Conservation (phyloP, 2,888 invertebrate genomes). For the Drosophila affinis region DNA sequence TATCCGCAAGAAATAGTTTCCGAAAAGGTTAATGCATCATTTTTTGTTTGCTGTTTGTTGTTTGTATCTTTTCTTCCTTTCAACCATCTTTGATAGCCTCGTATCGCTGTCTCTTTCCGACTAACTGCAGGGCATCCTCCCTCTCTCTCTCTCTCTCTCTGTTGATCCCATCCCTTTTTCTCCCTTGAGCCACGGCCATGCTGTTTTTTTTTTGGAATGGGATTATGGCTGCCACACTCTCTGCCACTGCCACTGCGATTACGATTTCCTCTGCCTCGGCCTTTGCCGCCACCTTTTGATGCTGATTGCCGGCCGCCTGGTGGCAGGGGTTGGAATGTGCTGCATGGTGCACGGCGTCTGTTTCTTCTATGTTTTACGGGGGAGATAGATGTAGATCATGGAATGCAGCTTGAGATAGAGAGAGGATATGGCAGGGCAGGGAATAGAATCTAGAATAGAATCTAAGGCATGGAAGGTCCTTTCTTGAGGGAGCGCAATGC, state of each 20-base stretch:
- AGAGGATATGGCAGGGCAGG: not conserved
- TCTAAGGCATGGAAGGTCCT: not conserved
- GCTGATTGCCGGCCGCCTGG: conserved; percentile 19
- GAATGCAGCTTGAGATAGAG: not conserved
- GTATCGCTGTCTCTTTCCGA: conserved; percentile 16
- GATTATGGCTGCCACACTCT: conserved; percentile 16
- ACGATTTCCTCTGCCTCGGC: conserved; percentile 50
- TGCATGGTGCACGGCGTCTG: conserved; percentile 12
- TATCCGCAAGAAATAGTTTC: conserved; percentile 53
- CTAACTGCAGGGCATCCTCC: not conserved
- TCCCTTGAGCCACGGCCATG: conserved; percentile 38
- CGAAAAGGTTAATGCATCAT: conserved; percentile 60
- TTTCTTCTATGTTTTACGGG: not conserved
- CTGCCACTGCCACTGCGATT: conserved; percentile 27
- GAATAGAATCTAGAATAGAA: not conserved
- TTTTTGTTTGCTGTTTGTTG: conserved; percentile 23
- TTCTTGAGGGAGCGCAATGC: too few relatives aligned
- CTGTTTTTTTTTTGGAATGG: conserved; percentile 23
- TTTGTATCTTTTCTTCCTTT: conserved; percentile 17
- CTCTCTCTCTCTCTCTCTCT: conserved; percentile 7
- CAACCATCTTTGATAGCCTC: conserved; percentile 53
- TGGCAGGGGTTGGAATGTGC: conserved; percentile 1
- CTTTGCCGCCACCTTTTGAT: conserved; percentile 37
- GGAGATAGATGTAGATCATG: not conserved
- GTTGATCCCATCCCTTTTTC: not conserved